These are phyloP conservation scores for Podilymbus podiceps DNA, from an alignment of 2,113 vertebrate genomes.

Conservation along the genomic window DNA sequence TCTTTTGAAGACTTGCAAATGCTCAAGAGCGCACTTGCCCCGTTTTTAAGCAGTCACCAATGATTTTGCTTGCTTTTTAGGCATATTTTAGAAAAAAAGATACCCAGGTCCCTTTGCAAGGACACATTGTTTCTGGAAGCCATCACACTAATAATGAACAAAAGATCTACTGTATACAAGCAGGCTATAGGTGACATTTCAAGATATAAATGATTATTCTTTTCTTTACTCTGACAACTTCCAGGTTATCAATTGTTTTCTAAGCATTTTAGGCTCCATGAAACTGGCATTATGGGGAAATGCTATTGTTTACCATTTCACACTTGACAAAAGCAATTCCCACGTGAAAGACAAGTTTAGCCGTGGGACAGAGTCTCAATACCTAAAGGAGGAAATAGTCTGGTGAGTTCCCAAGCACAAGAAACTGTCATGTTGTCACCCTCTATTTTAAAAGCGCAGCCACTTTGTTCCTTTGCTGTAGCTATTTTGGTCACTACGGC, in stretches of 20 bases:
- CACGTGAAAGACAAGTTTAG: constrained; percentile 94
- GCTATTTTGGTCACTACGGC: constrained; percentile 67
- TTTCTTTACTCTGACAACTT: constrained; percentile 89
- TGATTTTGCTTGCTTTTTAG: constrained; percentile 28
- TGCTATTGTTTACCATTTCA: constrained; percentile 97
- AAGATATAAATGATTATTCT: constrained; percentile 93
- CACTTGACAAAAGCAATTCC: constrained; percentile 92
- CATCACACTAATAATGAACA: constrained; percentile 71
- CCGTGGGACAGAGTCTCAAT: constrained; percentile 74
- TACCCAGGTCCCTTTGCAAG: constrained; percentile 28
- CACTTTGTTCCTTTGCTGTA: constrained; percentile 60
- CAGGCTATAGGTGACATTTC: constrained; percentile 78
- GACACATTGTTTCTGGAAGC: constrained; percentile 64
- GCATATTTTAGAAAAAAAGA: constrained; percentile 46
- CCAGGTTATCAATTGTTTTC: constrained; percentile 97
- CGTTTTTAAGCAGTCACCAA: constrained; percentile 21
- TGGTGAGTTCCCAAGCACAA: constrained; percentile 86
- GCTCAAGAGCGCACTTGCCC: not conserved
- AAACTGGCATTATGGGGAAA: constrained; percentile 92
- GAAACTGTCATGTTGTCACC: constrained; percentile 75
- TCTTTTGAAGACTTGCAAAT: constrained; percentile 37
- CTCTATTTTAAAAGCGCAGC: constrained; percentile 59
- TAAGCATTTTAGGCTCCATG: constrained; percentile 82
- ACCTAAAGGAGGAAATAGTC: constrained; percentile 82
- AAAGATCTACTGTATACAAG: constrained; percentile 65